Base-by-base conservation (phyloP, 2,888 invertebrate genomes). In the Oegoconia quadripuncta region DNA sequence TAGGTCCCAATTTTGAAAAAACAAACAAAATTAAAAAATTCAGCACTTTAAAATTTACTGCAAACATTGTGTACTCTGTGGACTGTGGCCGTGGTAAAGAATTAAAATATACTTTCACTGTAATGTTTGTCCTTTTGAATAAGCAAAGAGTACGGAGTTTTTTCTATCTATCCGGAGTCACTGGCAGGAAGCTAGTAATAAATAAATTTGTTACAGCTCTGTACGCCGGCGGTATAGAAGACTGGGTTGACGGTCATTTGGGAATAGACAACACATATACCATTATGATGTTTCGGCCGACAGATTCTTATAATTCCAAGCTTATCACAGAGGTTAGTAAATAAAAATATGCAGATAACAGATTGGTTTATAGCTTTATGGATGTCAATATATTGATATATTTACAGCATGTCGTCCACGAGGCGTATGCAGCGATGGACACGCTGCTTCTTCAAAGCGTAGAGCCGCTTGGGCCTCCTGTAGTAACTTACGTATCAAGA, bases 241-340 rank as follows among this genome's bases (percentile, higher is more conserved):
- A 87, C 49, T 87, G 87, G 86, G 69, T 84, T 1, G 84, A 86
- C 41, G 77, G 86, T 1, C 86, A 86, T 43, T 46, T 82, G 33
- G 86, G 84, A 7, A 75, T 86, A 11, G 86, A 86, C 51, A 80
- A 84, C 41, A 81, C 86, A 0, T 87, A 80, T 46, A 74, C 82
- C 2, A 68, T 87, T 9, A 80, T 83, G 75, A 69, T 87, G 77
- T 80, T 72, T 39, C 69, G 80, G 11, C 74, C 76, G 0, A 52
- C 73, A 1, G 83, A 84, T 39, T 59, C 70, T 1, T 67, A 74
- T 37, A 73, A 69, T 37, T 41, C 68, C 0, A 79, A 74, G 46
- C 53, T 75, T 37, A 55, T 69, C 7, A 74, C 69, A 1, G 81
- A 84, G 74, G 86, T 84, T 38, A 52, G 44, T 43, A 39, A 4